phyloP scores from a whole-genome alignment of 2,113 vertebrate genomes.

The Cyphomyrus discorhynchus region DNA sequence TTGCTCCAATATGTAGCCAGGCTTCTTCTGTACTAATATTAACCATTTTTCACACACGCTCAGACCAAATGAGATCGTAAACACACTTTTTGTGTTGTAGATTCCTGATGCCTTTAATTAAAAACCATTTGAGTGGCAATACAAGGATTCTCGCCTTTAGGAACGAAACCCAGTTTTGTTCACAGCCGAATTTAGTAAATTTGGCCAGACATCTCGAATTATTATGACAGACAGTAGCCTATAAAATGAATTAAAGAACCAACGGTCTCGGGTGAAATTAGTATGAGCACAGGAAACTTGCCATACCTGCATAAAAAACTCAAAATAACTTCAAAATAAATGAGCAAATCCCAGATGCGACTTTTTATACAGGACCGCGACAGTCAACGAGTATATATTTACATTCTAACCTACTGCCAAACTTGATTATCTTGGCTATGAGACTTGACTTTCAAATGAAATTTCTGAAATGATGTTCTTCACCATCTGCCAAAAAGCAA shows the following conservation, averaged over 20 bases:
- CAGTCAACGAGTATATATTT: neutral
- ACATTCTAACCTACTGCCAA: neutral
- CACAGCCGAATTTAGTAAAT: neutral
- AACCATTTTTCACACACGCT: neutral
- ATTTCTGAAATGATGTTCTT: neutral
- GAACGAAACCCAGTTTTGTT: neutral
- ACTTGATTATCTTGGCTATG: neutral
- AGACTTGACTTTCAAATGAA: neutral
- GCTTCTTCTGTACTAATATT: neutral
- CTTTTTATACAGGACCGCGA: neutral
- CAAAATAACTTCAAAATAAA: neutral
- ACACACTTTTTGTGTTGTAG: neutral
- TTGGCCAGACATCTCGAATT: neutral
- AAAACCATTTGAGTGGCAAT: neutral
- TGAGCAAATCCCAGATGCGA: neutral
- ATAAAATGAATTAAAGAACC: neutral
- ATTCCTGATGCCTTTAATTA: neutral
- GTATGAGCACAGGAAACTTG: neutral
- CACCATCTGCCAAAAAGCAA: neutral
- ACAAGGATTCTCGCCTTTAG: neutral
- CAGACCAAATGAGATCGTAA: neutral
- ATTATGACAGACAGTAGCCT: neutral
- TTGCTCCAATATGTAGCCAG: neutral
- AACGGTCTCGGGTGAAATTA: neutral
- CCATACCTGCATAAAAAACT: neutral